Conservation (phyloP, 1,140 invertebrate species). For the Polyergus mexicanus region DNA sequence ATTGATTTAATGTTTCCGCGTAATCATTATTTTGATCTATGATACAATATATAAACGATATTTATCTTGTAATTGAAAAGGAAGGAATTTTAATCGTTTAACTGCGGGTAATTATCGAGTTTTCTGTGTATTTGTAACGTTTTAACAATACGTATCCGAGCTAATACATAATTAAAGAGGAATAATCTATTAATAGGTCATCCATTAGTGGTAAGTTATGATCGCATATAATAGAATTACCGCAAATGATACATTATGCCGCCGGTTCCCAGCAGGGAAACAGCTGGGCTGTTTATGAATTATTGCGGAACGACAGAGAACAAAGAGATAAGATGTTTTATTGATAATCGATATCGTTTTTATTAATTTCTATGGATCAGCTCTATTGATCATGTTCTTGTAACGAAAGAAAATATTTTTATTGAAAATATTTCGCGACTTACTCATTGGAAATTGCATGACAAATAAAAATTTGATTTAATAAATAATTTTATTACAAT, state of each 20-base stretch:
- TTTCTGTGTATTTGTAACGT: conserved; percentile 9
- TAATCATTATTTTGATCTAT: neutral
- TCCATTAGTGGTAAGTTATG: conserved; percentile 47
- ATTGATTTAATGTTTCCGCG: neutral
- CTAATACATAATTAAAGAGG: conserved; percentile 41
- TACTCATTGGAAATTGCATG: neutral
- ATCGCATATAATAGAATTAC: conserved; percentile 43
- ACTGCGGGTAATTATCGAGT: conserved; percentile 3
- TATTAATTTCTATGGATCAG: too few species aligned
- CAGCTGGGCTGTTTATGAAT: conserved; percentile 19
- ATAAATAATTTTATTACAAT: neutral
- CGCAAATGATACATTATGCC: conserved; percentile 35
- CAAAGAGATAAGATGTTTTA: neutral
- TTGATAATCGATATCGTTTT: neutral
- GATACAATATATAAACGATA: too few species aligned
- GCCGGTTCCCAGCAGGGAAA: neutral
- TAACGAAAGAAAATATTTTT: neutral
- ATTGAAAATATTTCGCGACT: conserved; percentile 1
- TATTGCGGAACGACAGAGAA: neutral
- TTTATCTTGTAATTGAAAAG: conserved; percentile 37
- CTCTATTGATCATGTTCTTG: neutral
- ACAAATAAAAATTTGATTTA: neutral
- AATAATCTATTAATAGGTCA: conserved; percentile 53
- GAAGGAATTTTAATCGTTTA: conserved; percentile 18
- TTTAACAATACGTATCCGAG: conserved; percentile 20